phyloP scores from a whole-genome alignment of 1,140 invertebrate species.

The Acromyrmex echinatior region DNA sequence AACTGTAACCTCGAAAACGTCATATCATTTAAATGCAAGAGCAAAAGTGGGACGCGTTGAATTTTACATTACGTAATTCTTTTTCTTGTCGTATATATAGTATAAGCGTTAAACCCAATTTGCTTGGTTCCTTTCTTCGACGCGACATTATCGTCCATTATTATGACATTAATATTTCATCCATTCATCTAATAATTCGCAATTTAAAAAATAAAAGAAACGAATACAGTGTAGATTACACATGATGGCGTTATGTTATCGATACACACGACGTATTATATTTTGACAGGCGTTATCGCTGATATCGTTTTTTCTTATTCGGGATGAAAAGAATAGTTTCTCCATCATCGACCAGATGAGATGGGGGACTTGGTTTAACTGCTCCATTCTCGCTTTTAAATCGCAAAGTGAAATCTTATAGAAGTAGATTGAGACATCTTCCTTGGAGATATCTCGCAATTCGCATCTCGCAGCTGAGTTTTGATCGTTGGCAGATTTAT shows the following conservation, averaged over 20 bases:
- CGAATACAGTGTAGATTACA: background rate
- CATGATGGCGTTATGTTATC: background rate
- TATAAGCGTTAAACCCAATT: conserved; percentile 4
- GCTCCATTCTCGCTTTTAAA: conserved; percentile 20
- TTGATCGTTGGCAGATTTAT: conserved; percentile 41
- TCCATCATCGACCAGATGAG: background rate
- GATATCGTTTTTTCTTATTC: background rate
- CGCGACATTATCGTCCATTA: background rate
- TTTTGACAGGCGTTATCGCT: background rate
- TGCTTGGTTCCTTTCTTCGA: background rate
- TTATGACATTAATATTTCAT: background rate
- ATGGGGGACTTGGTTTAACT: background rate
- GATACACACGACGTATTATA: background rate
- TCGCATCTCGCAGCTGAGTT: background rate
- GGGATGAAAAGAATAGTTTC: background rate
- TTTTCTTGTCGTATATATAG: background rate
- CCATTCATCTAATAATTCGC: background rate
- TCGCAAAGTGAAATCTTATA: conserved; percentile 29
- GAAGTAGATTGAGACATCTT: conserved; percentile 29
- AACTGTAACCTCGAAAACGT: background rate
- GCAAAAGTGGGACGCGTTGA: conserved; percentile 25
- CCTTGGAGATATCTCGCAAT: background rate
- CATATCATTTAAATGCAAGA: background rate
- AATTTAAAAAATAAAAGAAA: background rate
- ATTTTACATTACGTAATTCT: conserved; percentile 35